These are phyloP conservation scores for Ceratina australensis DNA, from an alignment of 1,140 invertebrate genomes.

Conservation along the genomic window DNA sequence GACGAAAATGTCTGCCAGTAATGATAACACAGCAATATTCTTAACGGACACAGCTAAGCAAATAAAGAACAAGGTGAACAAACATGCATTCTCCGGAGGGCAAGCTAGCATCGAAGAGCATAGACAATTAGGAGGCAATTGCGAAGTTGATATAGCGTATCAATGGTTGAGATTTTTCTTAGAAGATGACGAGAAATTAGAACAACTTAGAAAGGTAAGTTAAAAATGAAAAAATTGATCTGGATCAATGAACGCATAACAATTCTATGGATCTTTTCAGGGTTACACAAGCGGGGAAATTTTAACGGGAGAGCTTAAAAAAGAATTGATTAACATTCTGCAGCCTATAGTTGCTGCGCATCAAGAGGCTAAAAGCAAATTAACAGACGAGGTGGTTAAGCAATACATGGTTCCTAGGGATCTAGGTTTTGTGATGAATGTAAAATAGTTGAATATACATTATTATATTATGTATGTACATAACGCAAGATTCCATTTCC, in stretches of 20 bases:
- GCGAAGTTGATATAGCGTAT: constrained; percentile 96
- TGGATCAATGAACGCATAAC: neutral
- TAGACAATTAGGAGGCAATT: constrained; percentile 93
- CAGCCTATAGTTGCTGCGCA: constrained; percentile 90
- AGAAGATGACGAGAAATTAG: constrained; percentile 94
- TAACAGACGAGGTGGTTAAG: constrained; percentile 93
- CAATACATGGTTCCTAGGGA: constrained; percentile 92
- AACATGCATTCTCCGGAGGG: constrained; percentile 99
- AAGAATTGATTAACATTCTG: constrained; percentile 89
- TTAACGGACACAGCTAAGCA: constrained; percentile 97
- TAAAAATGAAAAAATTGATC: neutral
- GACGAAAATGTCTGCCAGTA: constrained; percentile 99
- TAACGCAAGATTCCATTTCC: neutral
- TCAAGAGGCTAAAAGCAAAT: constrained; percentile 88
- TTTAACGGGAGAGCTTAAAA: constrained; percentile 96
- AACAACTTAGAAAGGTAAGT: constrained; percentile 87
- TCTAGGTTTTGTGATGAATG: constrained; percentile 81
- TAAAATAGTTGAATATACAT: constrained; percentile 33
- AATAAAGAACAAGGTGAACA: constrained; percentile 99
- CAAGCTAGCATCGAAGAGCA: constrained; percentile 96
- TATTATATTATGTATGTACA: constrained; percentile 10
- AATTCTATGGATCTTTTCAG: constrained; percentile 75
- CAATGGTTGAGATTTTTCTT: constrained; percentile 98
- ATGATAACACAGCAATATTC: constrained; percentile 96
- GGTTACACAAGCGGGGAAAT: constrained; percentile 94